Percentiles rank a stretch among this genome's conserved stretches.
phyloP scores from a whole-genome alignment of 2,113 vertebrate species.

The Leptobrachium leishanense region DNA sequence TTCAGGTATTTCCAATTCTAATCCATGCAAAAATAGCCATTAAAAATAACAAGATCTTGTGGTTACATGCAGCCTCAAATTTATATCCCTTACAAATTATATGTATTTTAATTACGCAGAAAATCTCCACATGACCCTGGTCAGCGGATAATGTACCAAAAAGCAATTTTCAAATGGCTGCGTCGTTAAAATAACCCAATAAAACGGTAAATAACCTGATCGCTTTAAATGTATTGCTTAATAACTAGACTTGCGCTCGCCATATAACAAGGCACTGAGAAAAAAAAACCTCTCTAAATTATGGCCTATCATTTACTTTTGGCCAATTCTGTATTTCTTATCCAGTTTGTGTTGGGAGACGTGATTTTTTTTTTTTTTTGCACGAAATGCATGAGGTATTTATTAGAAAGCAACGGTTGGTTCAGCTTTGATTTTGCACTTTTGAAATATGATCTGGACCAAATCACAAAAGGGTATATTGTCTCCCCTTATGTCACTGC shows the following conservation, averaged over 20 bases:
- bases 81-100: neutral
- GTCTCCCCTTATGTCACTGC: slow-evolving; percentile 59
- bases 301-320: slow-evolving; percentile 18
- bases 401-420: slow-evolving; percentile 59
- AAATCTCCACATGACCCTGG: slow-evolving; percentile 4
- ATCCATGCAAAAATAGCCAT: neutral
- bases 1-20: neutral
- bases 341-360: slow-evolving; percentile 46
- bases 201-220: slow-evolving; percentile 25
- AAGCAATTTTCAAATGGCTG: neutral
- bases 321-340: slow-evolving; percentile 14
- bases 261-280: slow-evolving; percentile 2
- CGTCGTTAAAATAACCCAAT: slow-evolving; percentile 12
- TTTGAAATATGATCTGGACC: slow-evolving; percentile 68
- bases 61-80: neutral
- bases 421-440: slow-evolving; percentile 60
- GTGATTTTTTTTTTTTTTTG: slow-evolving; percentile 22
- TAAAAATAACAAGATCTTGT: neutral
- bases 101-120: slow-evolving; percentile 14
- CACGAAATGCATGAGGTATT: slow-evolving; percentile 58
- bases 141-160: slow-evolving; percentile 1
- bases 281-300: neutral
- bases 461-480: slow-evolving; percentile 55
- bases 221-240: slow-evolving; percentile 15
- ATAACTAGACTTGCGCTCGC: slow-evolving; percentile 8